Base-by-base conservation (phyloP, 2,797 vertebrate species). In the Enteromius afrohamiltoni region DNA sequence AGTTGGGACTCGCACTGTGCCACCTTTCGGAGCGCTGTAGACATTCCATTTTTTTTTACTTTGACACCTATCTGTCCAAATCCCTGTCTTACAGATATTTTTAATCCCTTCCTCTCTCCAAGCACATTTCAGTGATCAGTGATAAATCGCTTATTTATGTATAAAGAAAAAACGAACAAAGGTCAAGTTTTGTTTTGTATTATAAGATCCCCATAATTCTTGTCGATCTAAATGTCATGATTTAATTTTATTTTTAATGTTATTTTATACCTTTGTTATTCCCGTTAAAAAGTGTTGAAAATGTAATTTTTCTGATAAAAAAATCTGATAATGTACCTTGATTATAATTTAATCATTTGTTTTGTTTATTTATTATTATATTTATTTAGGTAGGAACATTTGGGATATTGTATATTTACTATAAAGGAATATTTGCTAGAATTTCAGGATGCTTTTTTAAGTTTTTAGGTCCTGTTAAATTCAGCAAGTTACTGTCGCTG, bases 401-500 rank as follows among this genome's bases (percentile, higher is more conserved):
- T 58, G n/a, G 21, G 9, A 11, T 23, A 4, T 23, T 58, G n/a
- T 5, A 2, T 64, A 64, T 31, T 64, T 64, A 19, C 16, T 31
- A 17, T 13, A 58, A 23, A 58, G 16, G 6, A 23, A 17, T 55
- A 49, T 60, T 55, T 60, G 26, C 29, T 73, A 3, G 2, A 67
- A 51, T 69, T 62, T 53, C 2, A 14, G 42, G 3, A 37, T 64
- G 31, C 0, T 14, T 71, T 29, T 51, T 45, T 29, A 21, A 16
- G 9, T 21, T 37, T 80, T 34, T 80, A 62, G 49, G 14, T 77
- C 42, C 40, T 53, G 17, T 70, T 23, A 31, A 77, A 55, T 69
- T 67, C 71, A 53, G 80, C 6, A 75, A 21, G 67, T 84, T 87
- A 55, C 84, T 87, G 60, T 8, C 53, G 11, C 79, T 79, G 37